Base-by-base conservation (phyloP, 2,113 vertebrate genomes). In the Micronycteris hirsuta region DNA sequence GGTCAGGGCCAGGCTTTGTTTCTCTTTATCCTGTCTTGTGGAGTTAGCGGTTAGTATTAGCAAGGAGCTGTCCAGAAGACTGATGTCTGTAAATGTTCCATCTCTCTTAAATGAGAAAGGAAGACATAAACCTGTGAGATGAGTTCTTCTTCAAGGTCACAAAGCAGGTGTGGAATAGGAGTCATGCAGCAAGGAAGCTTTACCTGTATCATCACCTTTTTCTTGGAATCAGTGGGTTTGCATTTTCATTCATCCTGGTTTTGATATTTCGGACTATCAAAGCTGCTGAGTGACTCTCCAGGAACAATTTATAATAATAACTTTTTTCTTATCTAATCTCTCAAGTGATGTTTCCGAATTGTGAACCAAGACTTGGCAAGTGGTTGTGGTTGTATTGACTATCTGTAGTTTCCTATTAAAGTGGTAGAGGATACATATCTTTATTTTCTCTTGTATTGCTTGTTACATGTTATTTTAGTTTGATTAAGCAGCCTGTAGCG, bases 311-410 rank as follows among this genome's bases (percentile, higher is more conserved):
- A 88, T 94, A 86, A 81, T 68, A 91, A 80, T 68, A 91, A 83
- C 74, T 93, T 95, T 89, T 91, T 74, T 26, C 36, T 92, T 71
- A 52, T 68, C 61, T 86, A 11, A 73, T 91, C 86, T 97, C 56
- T 91, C 83, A 78, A 68, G 19, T 58, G 54, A 22, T 80, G 28
- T 78, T 88, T 91, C 52, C 73, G 54, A 47, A 83, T 61, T 94
- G 43, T 86, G 94, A 92, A 41, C 77, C 38, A 15, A 71, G 52
- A 86, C 85, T 86, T 49, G 49, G 63, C 49, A 86, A 63, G 56
- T 78, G 19, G 36, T 89, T 54, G 41, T 81, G 38, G 33, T 87
- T 58, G 19, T 70, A 28, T 70, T 78, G 71, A 54, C 54, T 73
- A 0, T 67, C 45, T 81, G 7, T 61, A 49, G 47, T 95, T 85